A percentile compares a stretch with the other conserved stretches of the same genome.
Evolutionary conservation across 2,888 invertebrate species (phyloP).

Genomic region (Cybosia mesomella): DNA sequence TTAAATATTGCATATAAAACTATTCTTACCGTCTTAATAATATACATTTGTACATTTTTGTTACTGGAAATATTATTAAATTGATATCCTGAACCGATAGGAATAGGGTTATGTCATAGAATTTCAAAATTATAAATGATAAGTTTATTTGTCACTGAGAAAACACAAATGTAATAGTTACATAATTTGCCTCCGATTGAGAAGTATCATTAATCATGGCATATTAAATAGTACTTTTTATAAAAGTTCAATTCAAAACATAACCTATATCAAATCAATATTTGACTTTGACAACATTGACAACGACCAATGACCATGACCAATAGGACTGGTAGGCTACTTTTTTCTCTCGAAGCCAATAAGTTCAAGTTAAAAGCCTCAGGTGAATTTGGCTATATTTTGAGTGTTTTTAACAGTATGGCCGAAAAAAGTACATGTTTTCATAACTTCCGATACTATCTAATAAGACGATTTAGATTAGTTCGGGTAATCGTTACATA

Average conservation of each 20-base stretch:
- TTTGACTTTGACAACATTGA: background rate
- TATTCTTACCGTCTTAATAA: slow-evolving; percentile 68
- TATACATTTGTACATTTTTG: slow-evolving; percentile 71
- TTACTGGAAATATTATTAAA: slow-evolving; percentile 15
- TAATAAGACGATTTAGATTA: background rate
- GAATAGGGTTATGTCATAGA: slow-evolving; percentile 47
- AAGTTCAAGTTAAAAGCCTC: background rate
- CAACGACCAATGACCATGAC: too few relatives aligned
- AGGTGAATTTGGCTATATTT: background rate
- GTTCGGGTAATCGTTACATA: background rate
- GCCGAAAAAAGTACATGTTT: background rate
- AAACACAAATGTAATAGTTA: slow-evolving; percentile 4
- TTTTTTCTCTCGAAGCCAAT: background rate
- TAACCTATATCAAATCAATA: background rate
- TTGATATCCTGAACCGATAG: slow-evolving; percentile 23
- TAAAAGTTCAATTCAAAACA: background rate
- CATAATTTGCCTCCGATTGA: background rate
- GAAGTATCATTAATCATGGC: background rate
- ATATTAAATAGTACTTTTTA: background rate
- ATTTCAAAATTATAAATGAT: background rate
- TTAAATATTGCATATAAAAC: background rate
- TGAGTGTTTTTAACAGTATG: background rate
- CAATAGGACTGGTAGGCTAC: background rate
- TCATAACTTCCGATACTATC: too few relatives aligned
- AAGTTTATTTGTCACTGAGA: slow-evolving; percentile 14